Conservation (phyloP, 2,888 invertebrate species). For the Drosophila meridiana region DNA sequence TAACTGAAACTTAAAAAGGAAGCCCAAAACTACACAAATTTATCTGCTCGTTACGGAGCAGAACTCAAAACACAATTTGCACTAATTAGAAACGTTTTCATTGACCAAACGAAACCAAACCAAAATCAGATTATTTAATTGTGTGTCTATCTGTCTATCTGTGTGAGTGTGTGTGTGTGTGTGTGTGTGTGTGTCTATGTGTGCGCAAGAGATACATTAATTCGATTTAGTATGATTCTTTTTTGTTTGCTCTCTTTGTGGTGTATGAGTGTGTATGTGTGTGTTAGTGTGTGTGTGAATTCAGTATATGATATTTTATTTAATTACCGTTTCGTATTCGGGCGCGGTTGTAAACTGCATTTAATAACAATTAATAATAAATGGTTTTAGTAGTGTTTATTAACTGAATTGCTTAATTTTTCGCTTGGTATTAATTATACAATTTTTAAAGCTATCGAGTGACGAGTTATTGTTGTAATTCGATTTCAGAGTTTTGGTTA, state of each 20-base stretch:
- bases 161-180: slow-evolving; percentile 7
- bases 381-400: slow-evolving; percentile 69
- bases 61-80: slow-evolving; percentile 66
- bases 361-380: slow-evolving; percentile 76
- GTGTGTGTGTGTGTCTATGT: slow-evolving; percentile 14
- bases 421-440: slow-evolving; percentile 32
- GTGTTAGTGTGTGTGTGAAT: slow-evolving; percentile 15
- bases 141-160: slow-evolving; percentile 14
- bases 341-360: slow-evolving; percentile 85
- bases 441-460: slow-evolving; percentile 39
- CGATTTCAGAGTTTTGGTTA: slow-evolving; percentile 10
- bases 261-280: neutral
- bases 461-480: slow-evolving; percentile 19
- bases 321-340: slow-evolving; percentile 85
- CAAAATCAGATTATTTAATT: slow-evolving; percentile 67
- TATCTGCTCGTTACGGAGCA: slow-evolving; percentile 5
- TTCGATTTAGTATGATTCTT: slow-evolving; percentile 34
- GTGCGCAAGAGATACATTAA: slow-evolving; percentile 41
- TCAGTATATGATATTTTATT: slow-evolving; percentile 62
- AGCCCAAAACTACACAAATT: slow-evolving; percentile 25
- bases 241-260: slow-evolving; percentile 25
- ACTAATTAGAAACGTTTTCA: slow-evolving; percentile 72
- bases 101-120: slow-evolving; percentile 56
- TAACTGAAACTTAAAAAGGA: slow-evolving; percentile 29
- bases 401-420: slow-evolving; percentile 55